A percentile compares a stretch with the other conserved stretches of the same genome.
Evolutionary conservation across 2,888 invertebrate genomes (phyloP).

Genomic region (Blastobasis lacticolella): DNA sequence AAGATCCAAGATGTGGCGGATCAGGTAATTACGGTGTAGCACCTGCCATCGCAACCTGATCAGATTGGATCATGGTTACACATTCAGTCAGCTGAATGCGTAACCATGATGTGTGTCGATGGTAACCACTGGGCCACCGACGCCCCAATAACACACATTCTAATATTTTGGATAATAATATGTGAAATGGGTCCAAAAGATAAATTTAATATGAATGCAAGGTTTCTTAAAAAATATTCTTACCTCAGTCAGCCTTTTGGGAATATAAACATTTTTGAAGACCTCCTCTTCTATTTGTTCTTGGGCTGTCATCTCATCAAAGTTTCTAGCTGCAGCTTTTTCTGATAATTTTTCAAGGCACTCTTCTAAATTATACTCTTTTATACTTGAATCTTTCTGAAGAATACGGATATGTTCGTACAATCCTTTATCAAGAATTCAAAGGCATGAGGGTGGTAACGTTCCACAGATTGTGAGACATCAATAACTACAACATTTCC

Average conservation of each 20-base stretch:
- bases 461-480: constrained; percentile 98
- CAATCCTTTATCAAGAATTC: constrained; percentile 97
- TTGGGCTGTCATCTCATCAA: constrained; percentile 79
- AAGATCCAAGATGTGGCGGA: too few species aligned
- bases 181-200: too few species aligned
- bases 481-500: constrained; percentile 94
- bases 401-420: constrained; percentile 93
- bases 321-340: constrained; percentile 75
- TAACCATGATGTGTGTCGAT: too few species aligned
- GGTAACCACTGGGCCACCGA: too few species aligned
- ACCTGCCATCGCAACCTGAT: too few species aligned
- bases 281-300: constrained; percentile 92
- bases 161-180: too few species aligned
- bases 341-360: constrained; percentile 84
- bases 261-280: constrained; percentile 95
- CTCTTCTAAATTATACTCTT: constrained; percentile 85
- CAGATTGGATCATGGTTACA: too few species aligned
- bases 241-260: constrained; percentile 92
- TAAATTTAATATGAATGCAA: too few species aligned
- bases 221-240: constrained; percentile 5
- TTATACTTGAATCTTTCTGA: constrained; percentile 92
- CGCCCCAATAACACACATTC: too few species aligned
- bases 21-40: too few species aligned
- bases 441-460: constrained; percentile 96
- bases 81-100: too few species aligned